Evolutionary conservation across 2,888 invertebrate species (phyloP), one percentile per base, ranked within the genome.

Genomic region (Drosophila neoperkinsi): DNA sequence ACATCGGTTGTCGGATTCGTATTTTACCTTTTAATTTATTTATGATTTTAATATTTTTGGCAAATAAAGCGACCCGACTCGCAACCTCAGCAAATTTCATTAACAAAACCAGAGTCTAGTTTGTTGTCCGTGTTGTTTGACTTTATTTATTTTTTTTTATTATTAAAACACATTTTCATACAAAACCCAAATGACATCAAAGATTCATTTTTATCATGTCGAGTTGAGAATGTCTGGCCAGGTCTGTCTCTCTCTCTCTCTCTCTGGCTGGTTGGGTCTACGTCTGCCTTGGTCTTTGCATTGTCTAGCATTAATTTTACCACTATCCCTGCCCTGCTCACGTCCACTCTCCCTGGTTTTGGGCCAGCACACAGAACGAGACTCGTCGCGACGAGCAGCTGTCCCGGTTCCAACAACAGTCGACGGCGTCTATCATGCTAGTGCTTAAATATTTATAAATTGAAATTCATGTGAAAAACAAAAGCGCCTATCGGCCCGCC

Each of bases 181-280:
- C 77, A 68, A 81, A 81, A 53, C 90, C 82, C 85, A 82, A 85
- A 85, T 88, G 85, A 88, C 90, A 85, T 85, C 90, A 85, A 85
- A 85, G 88, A 85, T 85, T 85, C 85, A 85, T 90, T 90, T 85
- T 82, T 90, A 85, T 85, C 88, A 87, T 87, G 79, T 60, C 69
- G 81, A 71, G 84, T 65, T 59, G 70, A 62, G 74, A 41, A 52
- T 52, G 84, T 81, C 81, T 84, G 77, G 63, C 80, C 60, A 21
- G 28, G 63, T 28, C 74, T 66, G 68, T 59, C 18, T 34, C 30
- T 30, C 30, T 30, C 30, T 7, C 30, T 28, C 73, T 65, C 33
- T 28, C 33, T 62, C n/a, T 36, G 52, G 28, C 61, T 49, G 41
- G 30, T 50, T 46, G 59, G 52, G 69, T 69, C 56, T 58, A 59